A percentile compares a stretch with the other conserved stretches of the same genome.
These are phyloP conservation scores for Brachyhypopomus occidentalis DNA, from an alignment of 2,113 vertebrate species.

Conservation along the genomic window DNA sequence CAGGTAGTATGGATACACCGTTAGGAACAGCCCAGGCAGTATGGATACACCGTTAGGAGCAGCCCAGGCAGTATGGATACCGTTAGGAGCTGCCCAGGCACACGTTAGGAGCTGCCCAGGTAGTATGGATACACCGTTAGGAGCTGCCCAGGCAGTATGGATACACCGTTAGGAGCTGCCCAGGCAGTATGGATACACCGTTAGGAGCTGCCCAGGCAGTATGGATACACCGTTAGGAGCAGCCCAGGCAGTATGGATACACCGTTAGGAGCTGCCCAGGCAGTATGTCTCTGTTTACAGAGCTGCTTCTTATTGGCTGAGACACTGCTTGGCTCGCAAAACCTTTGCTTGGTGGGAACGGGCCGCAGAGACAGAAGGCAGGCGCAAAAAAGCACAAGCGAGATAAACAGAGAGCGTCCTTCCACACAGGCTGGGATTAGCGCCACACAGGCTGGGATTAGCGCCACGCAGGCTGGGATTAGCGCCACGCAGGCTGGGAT, in stretches of 20 bases:
- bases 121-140: background rate
- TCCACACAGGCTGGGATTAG: background rate
- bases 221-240: background rate
- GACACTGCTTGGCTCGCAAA: conserved; percentile 11
- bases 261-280: background rate
- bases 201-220: background rate
- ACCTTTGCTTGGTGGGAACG: background rate
- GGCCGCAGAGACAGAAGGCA: conserved; percentile 1
- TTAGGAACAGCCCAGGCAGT: too few species aligned
- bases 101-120: too few species aligned
- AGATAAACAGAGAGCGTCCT: background rate
- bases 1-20: background rate
- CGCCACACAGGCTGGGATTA: background rate
- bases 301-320: conserved; percentile 19
- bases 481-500: too few species aligned
- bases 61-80: background rate
- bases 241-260: background rate
- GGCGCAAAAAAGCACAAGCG: background rate
- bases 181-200: background rate
- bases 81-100: background rate
- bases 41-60: background rate
- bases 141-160: background rate
- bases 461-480: background rate
- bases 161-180: background rate
- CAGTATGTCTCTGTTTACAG: conserved; percentile 24